Conservation (phyloP, 2,797 vertebrate genomes). For the Sebastes aleutianus region DNA sequence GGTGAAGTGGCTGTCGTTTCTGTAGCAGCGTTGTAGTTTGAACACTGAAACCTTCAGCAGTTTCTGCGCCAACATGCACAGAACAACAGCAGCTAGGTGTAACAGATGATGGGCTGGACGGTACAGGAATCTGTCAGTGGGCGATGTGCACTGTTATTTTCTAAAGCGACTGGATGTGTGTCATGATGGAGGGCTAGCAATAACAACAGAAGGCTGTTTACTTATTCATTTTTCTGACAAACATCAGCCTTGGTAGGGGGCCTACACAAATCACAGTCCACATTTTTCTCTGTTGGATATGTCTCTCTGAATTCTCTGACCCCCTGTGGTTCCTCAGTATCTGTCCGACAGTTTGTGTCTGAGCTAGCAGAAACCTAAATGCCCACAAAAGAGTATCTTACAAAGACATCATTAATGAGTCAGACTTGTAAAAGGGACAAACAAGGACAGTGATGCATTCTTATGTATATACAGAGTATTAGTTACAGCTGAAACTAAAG, state of each 20-base stretch:
- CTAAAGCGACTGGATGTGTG: conserved; percentile 3
- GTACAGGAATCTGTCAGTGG: neutral
- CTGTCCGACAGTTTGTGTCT: conserved; percentile 23
- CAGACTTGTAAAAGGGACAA: neutral
- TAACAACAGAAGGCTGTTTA: conserved; percentile 24
- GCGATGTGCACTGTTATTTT: conserved; percentile 11
- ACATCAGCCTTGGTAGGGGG: conserved; percentile 9
- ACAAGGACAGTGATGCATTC: neutral
- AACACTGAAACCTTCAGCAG: neutral
- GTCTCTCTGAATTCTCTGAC: conserved; percentile 20
- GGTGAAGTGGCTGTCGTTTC: neutral
- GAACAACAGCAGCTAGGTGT: neutral
- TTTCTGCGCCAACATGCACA: neutral
- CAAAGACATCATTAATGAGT: neutral
- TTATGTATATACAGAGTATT: neutral
- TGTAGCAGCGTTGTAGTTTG: neutral
- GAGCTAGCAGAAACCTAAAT: neutral
- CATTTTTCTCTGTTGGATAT: conserved; percentile 8
- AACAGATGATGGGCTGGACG: conserved; percentile 19
- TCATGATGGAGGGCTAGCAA: neutral
- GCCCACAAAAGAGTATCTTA: neutral
- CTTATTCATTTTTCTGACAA: conserved; percentile 42
- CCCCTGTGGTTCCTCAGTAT: conserved; percentile 10
- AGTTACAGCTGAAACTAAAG: neutral
- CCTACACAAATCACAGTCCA: conserved; percentile 19